Base-by-base conservation (phyloP, 2,888 invertebrate genomes). In the Hoplodrina ambigua region DNA sequence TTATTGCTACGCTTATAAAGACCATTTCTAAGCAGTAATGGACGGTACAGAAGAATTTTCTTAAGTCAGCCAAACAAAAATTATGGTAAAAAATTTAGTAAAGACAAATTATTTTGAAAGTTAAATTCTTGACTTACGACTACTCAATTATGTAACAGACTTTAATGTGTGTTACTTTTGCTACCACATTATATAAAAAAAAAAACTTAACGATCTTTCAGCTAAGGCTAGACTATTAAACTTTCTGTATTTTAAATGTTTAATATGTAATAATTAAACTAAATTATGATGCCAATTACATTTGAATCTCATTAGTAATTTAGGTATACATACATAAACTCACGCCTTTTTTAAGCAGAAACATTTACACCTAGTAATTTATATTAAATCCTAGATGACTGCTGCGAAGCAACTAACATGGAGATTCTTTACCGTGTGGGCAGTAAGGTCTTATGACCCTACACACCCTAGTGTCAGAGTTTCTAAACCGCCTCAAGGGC, bases 211-310 rank as follows among this genome's bases (percentile, higher is more conserved):
- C 11, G 20, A 46, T 52, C 0, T 46, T 52, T 61, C 53, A 58
- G 46, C 25, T 1, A 2, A 58, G 17, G 11, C 4, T 52, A 41
- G n/a, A 37, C 11, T 4, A 13, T 8, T 8, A 8, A 25, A 56
- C 56, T 71, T 78, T 64, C 63, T 53, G 52, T 76, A 20, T n/a
- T n/a, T 2, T 49, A 41, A 50, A 61, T 58, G 25, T 55, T 44
- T 17, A n/a, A 57, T 25, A 52, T 66, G 20, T 11, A 4, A 11
- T 19, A 5, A 50, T 15, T 30, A 17, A 2, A 10, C 7, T 44
- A 1, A 17, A 20, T 49, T 0, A 7, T 33, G 4, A 58, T 66
- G 54, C n/a, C 57, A 65, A 41, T 65, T 20, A 53, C 30, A 20
- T 41, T 37, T 15, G 1, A 53, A 17, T 17, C 13, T 37, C 4